Base-by-base conservation (phyloP, 2,888 invertebrate species). In the Cephus pygmeus region DNA sequence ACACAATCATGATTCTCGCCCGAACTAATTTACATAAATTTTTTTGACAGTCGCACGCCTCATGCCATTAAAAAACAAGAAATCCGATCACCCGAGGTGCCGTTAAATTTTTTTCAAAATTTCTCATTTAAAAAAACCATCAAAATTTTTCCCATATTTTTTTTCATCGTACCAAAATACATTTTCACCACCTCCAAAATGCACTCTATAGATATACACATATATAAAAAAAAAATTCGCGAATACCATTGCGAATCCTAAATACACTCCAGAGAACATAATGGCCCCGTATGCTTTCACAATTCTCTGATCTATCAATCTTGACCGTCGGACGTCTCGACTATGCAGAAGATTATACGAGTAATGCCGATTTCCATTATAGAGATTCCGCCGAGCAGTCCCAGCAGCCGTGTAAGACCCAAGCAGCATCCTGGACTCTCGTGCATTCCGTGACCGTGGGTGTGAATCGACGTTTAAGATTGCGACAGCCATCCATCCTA, bases 401-500 rank as follows among this genome's bases (percentile, higher is more conserved):
- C 56, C 56, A 23, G 9, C 56, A 56, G 23, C 23, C 56, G 23
- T 9, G 56, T 56, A 56, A 23, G 9, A 9, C 23, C 56, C 56
- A 23, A 15, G 2, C 56, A 23, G 80, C 79, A 79, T 82, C 84
- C 81, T 83, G 83, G 79, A 76, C 77, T 78, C 79, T 78, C 77
- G 79, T 80, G 82, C 87, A 87, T 86, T 86, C 85, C 85, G 79
- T 56, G 79, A 81, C 78, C 80, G 81, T 85, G 84, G 85, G 86
- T 86, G 87, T 84, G 86, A 87, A 87, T 82, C 79, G 56, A 56
- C 56, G 56, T 56, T 15, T 56, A 56, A 4, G 56, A 56, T 56
- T 56, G 56, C 56, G 23, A 9, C 40, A 56, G 40, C 9, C 56
- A 56, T 23, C 9, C 56, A 56, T 56, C 56, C 56, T 0, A 23